Percentiles rank a stretch among this genome's conserved stretches.
Evolutionary conservation across 2,797 vertebrate genomes (phyloP).

Genomic region (Falco cherrug): DNA sequence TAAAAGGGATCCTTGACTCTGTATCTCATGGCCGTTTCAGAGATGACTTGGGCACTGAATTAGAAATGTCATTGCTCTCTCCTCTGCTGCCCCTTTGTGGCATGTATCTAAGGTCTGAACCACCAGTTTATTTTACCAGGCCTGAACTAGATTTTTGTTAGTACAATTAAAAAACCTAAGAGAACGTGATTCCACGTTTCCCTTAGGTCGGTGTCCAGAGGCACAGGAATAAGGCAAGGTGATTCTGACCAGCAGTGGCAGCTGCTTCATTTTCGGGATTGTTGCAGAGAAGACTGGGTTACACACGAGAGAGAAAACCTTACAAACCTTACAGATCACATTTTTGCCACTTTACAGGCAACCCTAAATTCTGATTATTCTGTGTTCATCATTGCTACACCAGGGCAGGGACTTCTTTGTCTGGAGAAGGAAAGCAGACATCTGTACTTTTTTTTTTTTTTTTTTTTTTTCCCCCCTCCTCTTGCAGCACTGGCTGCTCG

Average conservation of each 20-base stretch:
- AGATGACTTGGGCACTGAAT: background rate
- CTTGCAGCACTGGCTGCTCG: background rate
- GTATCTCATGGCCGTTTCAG: background rate
- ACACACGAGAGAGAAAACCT: background rate
- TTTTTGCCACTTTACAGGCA: background rate
- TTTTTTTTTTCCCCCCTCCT: too few relatives aligned
- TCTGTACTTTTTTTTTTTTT: background rate
- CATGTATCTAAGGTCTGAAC: background rate
- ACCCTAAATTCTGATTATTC: background rate
- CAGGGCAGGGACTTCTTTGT: background rate
- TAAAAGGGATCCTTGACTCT: rapidly evolving
- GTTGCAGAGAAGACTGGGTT: background rate
- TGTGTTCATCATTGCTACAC: background rate
- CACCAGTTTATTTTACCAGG: background rate
- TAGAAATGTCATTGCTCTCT: background rate
- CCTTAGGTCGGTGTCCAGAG: background rate
- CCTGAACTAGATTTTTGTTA: background rate
- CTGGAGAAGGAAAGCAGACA: background rate
- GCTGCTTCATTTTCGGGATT: background rate
- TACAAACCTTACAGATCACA: background rate
- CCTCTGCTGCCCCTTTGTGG: background rate
- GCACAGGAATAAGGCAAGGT: background rate
- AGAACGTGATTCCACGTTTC: background rate
- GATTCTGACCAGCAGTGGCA: background rate
- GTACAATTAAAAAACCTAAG: background rate